Base-by-base conservation (phyloP, 53 echinoderm and acorn worm genomes). In the Crossaster papposus region DNA sequence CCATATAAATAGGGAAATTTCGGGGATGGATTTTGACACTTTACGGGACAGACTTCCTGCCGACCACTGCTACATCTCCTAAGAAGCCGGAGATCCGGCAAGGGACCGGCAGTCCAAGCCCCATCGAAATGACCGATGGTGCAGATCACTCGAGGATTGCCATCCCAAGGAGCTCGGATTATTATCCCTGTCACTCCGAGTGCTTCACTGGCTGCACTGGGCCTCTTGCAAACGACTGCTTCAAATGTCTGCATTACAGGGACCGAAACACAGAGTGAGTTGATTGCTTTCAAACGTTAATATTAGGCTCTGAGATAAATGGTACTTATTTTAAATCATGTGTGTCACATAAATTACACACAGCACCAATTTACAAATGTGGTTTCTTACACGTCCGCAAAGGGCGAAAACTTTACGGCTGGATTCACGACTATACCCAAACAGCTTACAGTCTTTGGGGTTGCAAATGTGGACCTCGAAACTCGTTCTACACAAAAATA, bases 181-280 rank as follows among this genome's bases (percentile, higher is more conserved):
- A 89, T 30, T 79, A 36, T 9, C 29, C 63, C 15, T 97, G 97
- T 62, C 79, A 97, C 64, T 65, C 52, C 22, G 94, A 97, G 76
- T 97, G 97, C 78, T 89, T 87, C 53, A 65, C 78, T 20, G 95
- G 97, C 23, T 97, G 97, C 76, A 75, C 82, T 1, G 95, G 95
- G 14, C 65, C 87, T 14, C 54, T 24, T 13, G 87, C 97, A 23
- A 51, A 77, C 2, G 92, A 97, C 3, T 97, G 97, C 85, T 94
- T 36, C 72, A 94, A 94, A 51, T 97, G 97, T 65, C 81, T 79
- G 32, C 90, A 94, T n/a, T 95, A 83, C 89, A 86, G 91, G 30
- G 94, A 95, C 54, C 92, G 95, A 63, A 55, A 80, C 0, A 93
- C 95, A 28, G 26, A 75, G 97, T 97, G 52, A 92, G 94, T 90